Conservation (phyloP, 2,888 invertebrate genomes). For the Ormia ochracea region DNA sequence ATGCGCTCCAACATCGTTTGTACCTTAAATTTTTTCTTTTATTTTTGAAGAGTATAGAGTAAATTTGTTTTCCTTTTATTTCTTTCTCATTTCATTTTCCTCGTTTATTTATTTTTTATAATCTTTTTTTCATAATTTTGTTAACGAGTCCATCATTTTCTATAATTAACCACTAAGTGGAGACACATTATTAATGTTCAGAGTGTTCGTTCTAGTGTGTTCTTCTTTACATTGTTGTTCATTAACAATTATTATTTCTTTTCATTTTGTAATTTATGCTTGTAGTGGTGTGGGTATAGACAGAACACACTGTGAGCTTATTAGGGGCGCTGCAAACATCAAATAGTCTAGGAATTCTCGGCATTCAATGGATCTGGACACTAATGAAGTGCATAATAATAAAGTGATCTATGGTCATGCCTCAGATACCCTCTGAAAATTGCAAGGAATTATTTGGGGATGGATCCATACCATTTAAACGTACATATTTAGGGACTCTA, state of each 20-base stretch:
- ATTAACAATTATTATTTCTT: slow-evolving; percentile 44
- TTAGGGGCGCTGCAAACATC: no score
- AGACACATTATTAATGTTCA: slow-evolving; percentile 69
- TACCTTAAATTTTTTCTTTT: no score
- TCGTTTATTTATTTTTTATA: neutral
- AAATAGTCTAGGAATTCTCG: no score
- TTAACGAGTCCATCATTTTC: slow-evolving; percentile 62
- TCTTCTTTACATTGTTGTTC: slow-evolving; percentile 22
- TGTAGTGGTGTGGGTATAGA: neutral
- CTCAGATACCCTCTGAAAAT: no score
- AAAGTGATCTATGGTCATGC: no score
- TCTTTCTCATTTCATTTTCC: neutral
- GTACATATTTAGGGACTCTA: no score
- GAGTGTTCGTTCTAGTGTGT: slow-evolving; percentile 25
- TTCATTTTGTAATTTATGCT: slow-evolving; percentile 43
- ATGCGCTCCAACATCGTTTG: no score
- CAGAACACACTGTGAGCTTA: neutral
- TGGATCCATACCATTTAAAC: no score
- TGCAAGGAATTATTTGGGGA: no score
- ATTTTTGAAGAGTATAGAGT: neutral
- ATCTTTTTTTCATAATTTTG: slow-evolving; percentile 15
- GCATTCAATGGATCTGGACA: no score
- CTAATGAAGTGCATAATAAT: no score
- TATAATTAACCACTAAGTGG: slow-evolving; percentile 75
- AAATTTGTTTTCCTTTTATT: neutral